These are phyloP conservation scores for Eufriesea mexicana DNA, from an alignment of 1,140 invertebrate species.

Conservation along the genomic window DNA sequence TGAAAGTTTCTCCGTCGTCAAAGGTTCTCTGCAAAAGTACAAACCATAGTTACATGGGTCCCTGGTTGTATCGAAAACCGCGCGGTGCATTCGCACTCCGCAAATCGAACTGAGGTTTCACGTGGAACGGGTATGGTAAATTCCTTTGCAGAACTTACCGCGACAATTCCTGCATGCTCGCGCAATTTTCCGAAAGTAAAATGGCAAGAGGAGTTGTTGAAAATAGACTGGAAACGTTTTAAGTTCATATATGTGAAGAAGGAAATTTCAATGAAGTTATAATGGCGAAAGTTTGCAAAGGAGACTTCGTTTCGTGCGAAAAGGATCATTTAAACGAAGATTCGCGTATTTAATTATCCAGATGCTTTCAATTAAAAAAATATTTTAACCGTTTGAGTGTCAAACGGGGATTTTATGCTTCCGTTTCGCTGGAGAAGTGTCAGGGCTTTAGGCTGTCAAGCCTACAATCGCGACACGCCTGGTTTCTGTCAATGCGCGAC, in stretches of 20 bases:
- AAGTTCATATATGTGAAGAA: background rate
- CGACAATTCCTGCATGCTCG: background rate
- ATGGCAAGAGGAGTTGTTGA: background rate
- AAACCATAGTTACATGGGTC: slow-evolving; percentile 11
- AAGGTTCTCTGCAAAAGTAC: slow-evolving; percentile 1
- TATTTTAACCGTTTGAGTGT: too few species aligned
- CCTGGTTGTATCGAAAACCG: background rate
- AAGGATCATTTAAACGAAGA: too few species aligned
- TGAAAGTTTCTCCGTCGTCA: slow-evolving; percentile 6
- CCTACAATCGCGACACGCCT: too few species aligned
- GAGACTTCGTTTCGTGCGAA: background rate
- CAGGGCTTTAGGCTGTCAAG: too few species aligned
- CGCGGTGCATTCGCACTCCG: background rate
- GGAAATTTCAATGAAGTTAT: too few species aligned
- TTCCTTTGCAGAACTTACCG: background rate
- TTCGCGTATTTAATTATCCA: too few species aligned
- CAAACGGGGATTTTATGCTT: too few species aligned
- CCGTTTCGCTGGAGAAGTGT: too few species aligned
- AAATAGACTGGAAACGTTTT: background rate
- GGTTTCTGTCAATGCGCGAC: too few species aligned
- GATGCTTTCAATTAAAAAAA: too few species aligned
- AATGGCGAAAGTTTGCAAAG: background rate
- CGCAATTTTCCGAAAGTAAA: background rate
- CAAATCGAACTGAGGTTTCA: slow-evolving; percentile 23
- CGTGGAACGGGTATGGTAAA: background rate